Percentiles rank a stretch among this genome's conserved stretches.
phyloP scores from a whole-genome alignment of 2,113 vertebrate species.

The Syngnathus scovelli region DNA sequence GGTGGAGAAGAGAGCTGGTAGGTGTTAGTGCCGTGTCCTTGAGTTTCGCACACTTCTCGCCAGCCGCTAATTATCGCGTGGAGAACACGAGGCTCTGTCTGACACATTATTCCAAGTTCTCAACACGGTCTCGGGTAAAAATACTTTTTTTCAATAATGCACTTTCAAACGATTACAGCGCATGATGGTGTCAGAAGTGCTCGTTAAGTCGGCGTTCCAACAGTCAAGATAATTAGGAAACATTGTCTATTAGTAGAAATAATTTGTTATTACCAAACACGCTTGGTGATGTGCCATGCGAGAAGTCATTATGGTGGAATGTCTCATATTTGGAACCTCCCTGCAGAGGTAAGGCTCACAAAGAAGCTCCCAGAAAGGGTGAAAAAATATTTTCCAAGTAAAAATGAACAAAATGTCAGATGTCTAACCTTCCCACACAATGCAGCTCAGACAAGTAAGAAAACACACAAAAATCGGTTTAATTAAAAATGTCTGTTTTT shows the following conservation, averaged over 20 bases:
- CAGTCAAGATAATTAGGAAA: neutral
- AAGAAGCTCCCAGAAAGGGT: neutral
- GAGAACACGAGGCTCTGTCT: slow-evolving; percentile 34
- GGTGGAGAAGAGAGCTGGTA: slow-evolving; percentile 11
- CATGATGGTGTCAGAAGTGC: neutral
- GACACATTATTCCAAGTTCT: slow-evolving; percentile 34
- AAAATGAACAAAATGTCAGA: neutral
- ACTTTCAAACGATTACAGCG: neutral
- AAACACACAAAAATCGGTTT: neutral
- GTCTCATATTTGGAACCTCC: neutral
- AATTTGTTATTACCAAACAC: neutral
- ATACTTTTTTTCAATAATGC: neutral
- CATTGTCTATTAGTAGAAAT: neutral
- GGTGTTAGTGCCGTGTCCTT: slow-evolving; percentile 50
- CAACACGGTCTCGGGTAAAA: slow-evolving; percentile 26
- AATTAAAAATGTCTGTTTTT: neutral
- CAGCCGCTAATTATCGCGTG: slow-evolving; percentile 55
- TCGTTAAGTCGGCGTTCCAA: neutral
- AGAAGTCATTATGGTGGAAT: neutral
- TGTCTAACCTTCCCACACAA: no score
- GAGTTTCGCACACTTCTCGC: slow-evolving; percentile 45
- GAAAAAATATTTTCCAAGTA: neutral
- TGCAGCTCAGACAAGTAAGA: no score
- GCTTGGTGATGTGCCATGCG: neutral
- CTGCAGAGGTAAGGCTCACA: neutral